Base-by-base conservation (phyloP, 35 echinoderm and acorn worm species). In the Ophioderma brevispina region DNA sequence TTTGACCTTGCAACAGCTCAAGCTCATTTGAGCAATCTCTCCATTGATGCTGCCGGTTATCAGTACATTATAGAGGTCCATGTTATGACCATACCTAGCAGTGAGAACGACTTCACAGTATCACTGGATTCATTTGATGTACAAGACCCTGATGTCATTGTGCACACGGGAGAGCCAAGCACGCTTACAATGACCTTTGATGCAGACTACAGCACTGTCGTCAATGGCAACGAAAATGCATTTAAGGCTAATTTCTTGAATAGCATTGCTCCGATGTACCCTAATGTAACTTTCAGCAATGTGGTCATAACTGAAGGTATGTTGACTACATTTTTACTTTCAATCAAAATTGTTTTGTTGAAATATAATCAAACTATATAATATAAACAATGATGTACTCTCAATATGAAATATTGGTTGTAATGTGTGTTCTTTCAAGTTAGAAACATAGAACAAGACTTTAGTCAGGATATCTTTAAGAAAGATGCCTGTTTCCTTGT, bases 111-210 rank as follows among this genome's bases (percentile, higher is more conserved):
- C 33, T 86, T 94, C 36, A 56, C 86, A 35, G 40, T 81, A 32
- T 39, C 40, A 35, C 33, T 94, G 33, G 33, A 49, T 78, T 28
- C 89, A 0, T 98, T 98, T 87, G 92, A 98, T 78, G 92, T 98
- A 17, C 40, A 79, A 0, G 52, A 32, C 11, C 84, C 59, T 30
- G 40, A 40, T 63, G 39, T 40, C n/a, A 42, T 88, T 17, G 76
- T 40, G 1, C 85, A 87, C 33, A 94, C 85, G 49, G 96, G 92
- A 33, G 40, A 55, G 0, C 0, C 93, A 19, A 87, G 59, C 31
- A 81, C 5, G 3, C 37, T 95, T 0, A 82, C 52, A 0, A 31
- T 98, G 1, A 37, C 82, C 21, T 98, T 95, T 39, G n/a, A 83
- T 40, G 83, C 87, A 0, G 93, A 95, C 70, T 98, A 95, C 37